phyloP scores from a whole-genome alignment of 2,888 invertebrate genomes.

The Cerceris ruficornis region DNA sequence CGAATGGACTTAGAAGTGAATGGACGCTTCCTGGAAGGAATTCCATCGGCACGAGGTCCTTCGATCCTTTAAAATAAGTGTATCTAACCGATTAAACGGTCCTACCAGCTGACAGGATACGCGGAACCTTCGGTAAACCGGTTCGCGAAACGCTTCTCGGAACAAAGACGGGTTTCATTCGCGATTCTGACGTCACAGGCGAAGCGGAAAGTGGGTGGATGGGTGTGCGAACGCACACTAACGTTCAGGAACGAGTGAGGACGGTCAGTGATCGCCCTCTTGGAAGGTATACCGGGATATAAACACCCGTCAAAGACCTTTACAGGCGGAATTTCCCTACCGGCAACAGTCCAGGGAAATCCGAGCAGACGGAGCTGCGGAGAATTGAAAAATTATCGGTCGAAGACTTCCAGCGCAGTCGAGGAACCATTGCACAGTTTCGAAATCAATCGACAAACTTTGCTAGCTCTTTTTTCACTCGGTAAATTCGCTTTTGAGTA shows the following conservation, averaged over 20 bases:
- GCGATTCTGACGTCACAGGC: constrained; percentile 74
- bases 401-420: too few species aligned
- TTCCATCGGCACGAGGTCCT: background rate
- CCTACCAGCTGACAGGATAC: constrained; percentile 75
- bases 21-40: constrained; percentile 34
- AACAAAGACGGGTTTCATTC: constrained; percentile 79
- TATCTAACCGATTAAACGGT: constrained; percentile 61
- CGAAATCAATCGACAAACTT: too few species aligned
- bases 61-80: constrained; percentile 48
- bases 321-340: background rate
- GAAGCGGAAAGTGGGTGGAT: constrained; percentile 68
- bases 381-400: too few species aligned
- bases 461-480: too few species aligned
- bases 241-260: constrained; percentile 62
- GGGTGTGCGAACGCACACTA: constrained; percentile 50
- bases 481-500: too few species aligned
- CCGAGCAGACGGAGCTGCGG: background rate
- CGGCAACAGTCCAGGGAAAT: background rate
- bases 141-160: constrained; percentile 76
- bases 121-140: constrained; percentile 75
- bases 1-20: constrained; percentile 22
- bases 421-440: too few species aligned
- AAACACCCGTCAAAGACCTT: constrained; percentile 11
- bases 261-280: constrained; percentile 72
- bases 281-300: constrained; percentile 8